These are phyloP conservation scores for Loris lydekkerianus DNA, from an alignment of 2,797 vertebrate species.

Conservation along the genomic window DNA sequence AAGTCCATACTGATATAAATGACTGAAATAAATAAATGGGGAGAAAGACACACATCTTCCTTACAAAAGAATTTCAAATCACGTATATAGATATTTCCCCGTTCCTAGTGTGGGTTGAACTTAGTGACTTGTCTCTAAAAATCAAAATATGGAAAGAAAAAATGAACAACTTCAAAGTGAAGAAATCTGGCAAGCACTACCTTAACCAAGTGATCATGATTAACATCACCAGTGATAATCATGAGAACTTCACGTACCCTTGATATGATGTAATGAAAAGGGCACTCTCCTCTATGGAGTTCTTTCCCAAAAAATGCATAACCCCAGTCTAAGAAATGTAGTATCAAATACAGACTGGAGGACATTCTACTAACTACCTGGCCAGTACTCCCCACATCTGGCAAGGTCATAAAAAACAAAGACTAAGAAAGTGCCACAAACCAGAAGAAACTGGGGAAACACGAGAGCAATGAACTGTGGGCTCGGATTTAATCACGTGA, in stretches of 20 bases:
- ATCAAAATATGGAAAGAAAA: background rate
- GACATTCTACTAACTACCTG: background rate
- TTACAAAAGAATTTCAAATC: slow-evolving; percentile 58
- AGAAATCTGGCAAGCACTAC: background rate
- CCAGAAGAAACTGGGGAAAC: background rate
- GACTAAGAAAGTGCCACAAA: slow-evolving; percentile 20
- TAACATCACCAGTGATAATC: background rate
- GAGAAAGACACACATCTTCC: slow-evolving; percentile 8
- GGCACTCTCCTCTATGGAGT: background rate
- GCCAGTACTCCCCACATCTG: background rate
- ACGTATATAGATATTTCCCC: background rate
- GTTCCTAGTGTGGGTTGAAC: background rate
- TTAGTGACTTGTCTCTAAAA: slow-evolving; percentile 22
- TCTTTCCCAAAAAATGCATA: slow-evolving; percentile 22
- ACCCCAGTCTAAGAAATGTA: background rate
- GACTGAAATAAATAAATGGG: background rate
- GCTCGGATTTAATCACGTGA: background rate
- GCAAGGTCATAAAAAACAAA: slow-evolving; percentile 1
- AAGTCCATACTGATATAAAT: background rate
- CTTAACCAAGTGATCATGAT: background rate
- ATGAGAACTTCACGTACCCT: background rate
- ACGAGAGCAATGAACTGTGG: slow-evolving; percentile 5
- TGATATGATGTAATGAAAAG: background rate
- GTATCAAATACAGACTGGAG: background rate
- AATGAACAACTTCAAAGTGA: background rate